phyloP scores from a whole-genome alignment of 2,113 vertebrate genomes.

The Nothobranchius furzeri region DNA sequence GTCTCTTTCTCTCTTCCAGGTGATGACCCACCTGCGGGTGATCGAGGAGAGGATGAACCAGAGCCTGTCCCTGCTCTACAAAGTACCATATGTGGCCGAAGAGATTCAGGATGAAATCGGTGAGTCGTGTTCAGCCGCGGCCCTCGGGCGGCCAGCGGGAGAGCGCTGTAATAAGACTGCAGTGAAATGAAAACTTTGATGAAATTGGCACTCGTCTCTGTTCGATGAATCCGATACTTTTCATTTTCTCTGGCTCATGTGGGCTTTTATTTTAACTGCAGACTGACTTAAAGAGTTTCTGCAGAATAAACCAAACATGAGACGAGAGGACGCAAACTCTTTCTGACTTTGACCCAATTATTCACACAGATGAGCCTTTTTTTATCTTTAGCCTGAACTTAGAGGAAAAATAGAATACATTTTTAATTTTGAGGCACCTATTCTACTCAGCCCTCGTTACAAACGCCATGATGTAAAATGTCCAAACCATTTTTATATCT shows the following conservation, averaged over 20 bases:
- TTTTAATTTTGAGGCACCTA: not conserved
- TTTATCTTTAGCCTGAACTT: conserved; percentile 3
- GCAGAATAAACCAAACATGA: conserved; percentile 15
- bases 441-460: not conserved
- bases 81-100: conserved; percentile 94
- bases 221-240: conserved; percentile 21
- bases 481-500: too few species aligned
- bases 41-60: conserved; percentile 99
- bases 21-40: conserved; percentile 98
- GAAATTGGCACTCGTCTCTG: conserved; percentile 9
- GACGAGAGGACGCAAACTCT: not conserved
- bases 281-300: not conserved
- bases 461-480: not conserved
- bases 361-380: conserved; percentile 10
- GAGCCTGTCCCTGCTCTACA: conserved; percentile 96
- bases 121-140: conserved; percentile 71
- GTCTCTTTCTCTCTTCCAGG: conserved; percentile 70
- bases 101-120: conserved; percentile 95
- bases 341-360: conserved; percentile 10
- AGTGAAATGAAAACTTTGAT: conserved; percentile 40
- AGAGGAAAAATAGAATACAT: not conserved
- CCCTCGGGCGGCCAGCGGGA: not conserved
- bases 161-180: conserved; percentile 22
- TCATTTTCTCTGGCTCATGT: conserved; percentile 5
- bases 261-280: not conserved